Conservation (phyloP, 2,113 vertebrate species). For the Carassius gibelio region DNA sequence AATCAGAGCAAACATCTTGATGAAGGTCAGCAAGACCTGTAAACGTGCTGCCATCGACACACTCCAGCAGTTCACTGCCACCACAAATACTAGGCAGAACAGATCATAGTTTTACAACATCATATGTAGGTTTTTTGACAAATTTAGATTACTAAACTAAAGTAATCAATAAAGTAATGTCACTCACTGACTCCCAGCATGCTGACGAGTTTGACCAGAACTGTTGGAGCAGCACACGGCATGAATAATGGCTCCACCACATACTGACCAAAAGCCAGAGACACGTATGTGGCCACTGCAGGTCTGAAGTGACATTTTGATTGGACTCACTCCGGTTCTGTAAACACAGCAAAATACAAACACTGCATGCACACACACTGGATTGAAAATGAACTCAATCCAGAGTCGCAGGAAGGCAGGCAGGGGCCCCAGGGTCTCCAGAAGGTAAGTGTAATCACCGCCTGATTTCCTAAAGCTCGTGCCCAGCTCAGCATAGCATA, state of each 20-base stretch:
- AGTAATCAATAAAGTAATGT: neutral
- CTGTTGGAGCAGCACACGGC: conserved; percentile 79
- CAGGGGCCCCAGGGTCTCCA: conserved; percentile 84
- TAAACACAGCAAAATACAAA: neutral
- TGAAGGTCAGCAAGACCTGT: conserved; percentile 77
- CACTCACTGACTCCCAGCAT: conserved; percentile 85
- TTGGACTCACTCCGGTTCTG: neutral
- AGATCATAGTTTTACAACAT: neutral
- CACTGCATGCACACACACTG: conserved; percentile 67
- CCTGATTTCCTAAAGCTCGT: conserved; percentile 88
- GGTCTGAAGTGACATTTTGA: conserved; percentile 72
- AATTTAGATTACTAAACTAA: neutral
- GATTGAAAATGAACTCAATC: conserved; percentile 84
- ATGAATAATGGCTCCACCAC: conserved; percentile 82
- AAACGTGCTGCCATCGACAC: conserved; percentile 80
- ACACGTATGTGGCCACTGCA: conserved; percentile 79
- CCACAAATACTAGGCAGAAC: conserved; percentile 74
- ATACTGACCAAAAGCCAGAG: conserved; percentile 86
- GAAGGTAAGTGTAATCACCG: conserved; percentile 85
- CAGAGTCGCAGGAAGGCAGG: conserved; percentile 85
- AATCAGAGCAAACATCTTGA: conserved; percentile 81
- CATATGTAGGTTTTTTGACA: neutral
- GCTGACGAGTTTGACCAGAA: conserved; percentile 78
- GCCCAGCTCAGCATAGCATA: conserved; percentile 87
- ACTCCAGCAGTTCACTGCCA: conserved; percentile 86